Percentiles rank a stretch among this genome's conserved stretches.
These are phyloP conservation scores for Aspiorhynchus laticeps DNA, from an alignment of 2,113 vertebrate species.

Conservation along the genomic window DNA sequence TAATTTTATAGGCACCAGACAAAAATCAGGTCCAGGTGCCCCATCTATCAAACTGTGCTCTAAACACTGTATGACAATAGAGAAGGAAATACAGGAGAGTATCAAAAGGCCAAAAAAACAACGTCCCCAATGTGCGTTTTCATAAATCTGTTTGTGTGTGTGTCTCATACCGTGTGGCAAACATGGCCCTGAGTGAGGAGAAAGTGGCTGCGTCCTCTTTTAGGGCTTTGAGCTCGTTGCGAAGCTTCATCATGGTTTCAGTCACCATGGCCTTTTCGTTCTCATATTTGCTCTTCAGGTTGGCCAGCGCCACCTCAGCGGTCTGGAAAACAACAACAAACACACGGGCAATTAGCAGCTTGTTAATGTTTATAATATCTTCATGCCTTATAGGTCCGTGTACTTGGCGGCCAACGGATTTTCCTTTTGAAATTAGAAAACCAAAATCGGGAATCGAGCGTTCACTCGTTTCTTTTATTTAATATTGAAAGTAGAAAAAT, in stretches of 20 bases:
- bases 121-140: neutral
- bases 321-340: slow-evolving; percentile 75
- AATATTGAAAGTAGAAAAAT: no score
- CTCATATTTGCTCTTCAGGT: slow-evolving; percentile 98
- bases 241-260: slow-evolving; percentile 96
- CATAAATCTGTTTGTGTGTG: neutral
- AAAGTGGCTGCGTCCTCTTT: slow-evolving; percentile 98
- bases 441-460: no score
- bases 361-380: neutral
- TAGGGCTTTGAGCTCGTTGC: slow-evolving; percentile 95
- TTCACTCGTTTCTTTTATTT: no score
- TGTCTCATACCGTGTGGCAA: slow-evolving; percentile 88
- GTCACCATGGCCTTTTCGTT: slow-evolving; percentile 97
- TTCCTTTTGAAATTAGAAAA: no score
- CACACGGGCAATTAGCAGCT: neutral
- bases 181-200: slow-evolving; percentile 97
- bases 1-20: neutral
- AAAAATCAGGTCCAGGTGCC: neutral
- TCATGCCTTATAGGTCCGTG: no score
- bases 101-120: neutral
- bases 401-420: no score
- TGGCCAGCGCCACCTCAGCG: slow-evolving; percentile 94
- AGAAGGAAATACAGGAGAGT: neutral
- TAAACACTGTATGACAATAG: neutral
- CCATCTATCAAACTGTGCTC: neutral